Evolutionary conservation across 2,888 invertebrate genomes (phyloP), one percentile per base, ranked within the genome.

Genomic region (Leucoma salicis): DNA sequence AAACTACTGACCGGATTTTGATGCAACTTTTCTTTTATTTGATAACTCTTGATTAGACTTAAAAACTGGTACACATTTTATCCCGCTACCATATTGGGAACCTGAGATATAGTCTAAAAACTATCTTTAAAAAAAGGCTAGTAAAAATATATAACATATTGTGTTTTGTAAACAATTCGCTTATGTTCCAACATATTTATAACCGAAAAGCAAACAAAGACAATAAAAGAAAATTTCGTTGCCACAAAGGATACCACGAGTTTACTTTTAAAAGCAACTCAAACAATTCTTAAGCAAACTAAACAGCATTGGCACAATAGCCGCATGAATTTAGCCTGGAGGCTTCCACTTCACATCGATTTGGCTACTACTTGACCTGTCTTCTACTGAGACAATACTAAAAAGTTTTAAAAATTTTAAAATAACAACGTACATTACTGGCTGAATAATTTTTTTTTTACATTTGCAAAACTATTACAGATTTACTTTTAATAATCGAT

Each of bases 301-400:
- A 68, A 72, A 64, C 66, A 65, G 63, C 57, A 70, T 66, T 66
- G 70, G 66, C 63, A 61, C 58, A 61, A 49, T 55, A 46, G 62
- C 58, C 55, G 58, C 65, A 67, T 62, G 69, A 64, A 66, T 67
- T 65, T 53, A 63, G 61, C 66, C 70, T 47, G 46, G 42, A 49
- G 69, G 72, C 61, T 55, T 53, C 50, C 57, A 59, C 69, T 72
- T 68, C 65, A 66, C 66, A 74, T 77, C 74, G 76, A 77, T 77
- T 77, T 75, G 71, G 74, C 74, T 72, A 58, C 70, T 64, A 63
- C 65, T 73, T 66, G 67, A 67, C 70, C 70, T 57, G 59, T 34
- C 66, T 35, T 27, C 8, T 55, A 66, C 60, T 48, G 21, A 39
- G 49, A 33, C 40, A 33, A 33, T 15, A 16, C 12, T 31, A 8